Base-by-base conservation (phyloP, 2,113 vertebrate genomes). In the Uropsilus gracilis region DNA sequence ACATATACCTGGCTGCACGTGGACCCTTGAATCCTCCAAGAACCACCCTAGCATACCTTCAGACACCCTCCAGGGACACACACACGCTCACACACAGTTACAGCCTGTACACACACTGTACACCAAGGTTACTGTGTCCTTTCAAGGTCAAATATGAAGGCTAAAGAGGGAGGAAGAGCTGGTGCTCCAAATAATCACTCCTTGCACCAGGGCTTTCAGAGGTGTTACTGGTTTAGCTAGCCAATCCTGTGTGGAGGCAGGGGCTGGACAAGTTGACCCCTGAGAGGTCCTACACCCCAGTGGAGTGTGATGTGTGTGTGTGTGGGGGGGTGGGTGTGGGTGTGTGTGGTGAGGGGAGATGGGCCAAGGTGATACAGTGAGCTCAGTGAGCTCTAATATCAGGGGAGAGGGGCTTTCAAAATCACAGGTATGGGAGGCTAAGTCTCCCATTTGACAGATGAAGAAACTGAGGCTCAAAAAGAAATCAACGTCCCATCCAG, bases 361-460 rank as follows among this genome's bases (percentile, higher is more conserved):
- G 9, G 22, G 12, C 11, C 63, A 50, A 68, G 32, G 14, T 57
- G 76, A 82, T 3, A 13, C 11, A 68, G 9, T 75, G 30, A 84
- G 57, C 50, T 34, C 11, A 68, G 9, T 75, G 30, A 84, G 57
- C 50, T 34, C 53, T 95, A 17, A 44, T 8, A 32, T 3, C 0
- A 18, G 32, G 12, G 26, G 2, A 66, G 44, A 48, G 73, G 2
- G 42, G 3, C 34, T n/a, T 80, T 85, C 73, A 85, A 76, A 94
- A 66, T 28, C 28, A 80, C 17, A 34, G 75, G 32, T 80, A 91
- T 82, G 44, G 69, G 32, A 72, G 86, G n/a, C n/a, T 59, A 53
- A n/a, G 7, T 83, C 22, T 97, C 66, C 83, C 86, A 93, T 90
- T 91, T 72, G 90, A 91, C 37, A 93, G 96, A 91, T 94, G 86